phyloP scores from a whole-genome alignment of 2,797 vertebrate genomes.

The Myotis findleyi region DNA sequence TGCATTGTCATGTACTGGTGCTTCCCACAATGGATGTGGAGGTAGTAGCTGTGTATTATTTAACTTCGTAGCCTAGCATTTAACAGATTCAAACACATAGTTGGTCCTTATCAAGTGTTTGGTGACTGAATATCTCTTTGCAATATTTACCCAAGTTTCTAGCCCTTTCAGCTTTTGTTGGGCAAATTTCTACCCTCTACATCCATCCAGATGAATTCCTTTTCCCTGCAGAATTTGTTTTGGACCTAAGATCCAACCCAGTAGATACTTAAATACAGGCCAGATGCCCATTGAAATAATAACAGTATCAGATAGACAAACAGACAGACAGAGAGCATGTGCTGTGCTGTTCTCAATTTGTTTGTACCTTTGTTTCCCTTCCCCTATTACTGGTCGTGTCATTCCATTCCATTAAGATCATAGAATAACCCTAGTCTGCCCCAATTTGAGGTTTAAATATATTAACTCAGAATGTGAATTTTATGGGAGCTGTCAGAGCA shows the following conservation, averaged over 20 bases:
- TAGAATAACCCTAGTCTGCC: background rate
- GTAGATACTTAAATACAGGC: background rate
- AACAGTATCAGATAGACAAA: background rate
- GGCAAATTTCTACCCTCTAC: background rate
- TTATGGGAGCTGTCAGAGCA: background rate
- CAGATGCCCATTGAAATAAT: background rate
- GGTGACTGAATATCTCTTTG: background rate
- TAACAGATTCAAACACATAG: background rate
- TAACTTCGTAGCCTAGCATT: background rate
- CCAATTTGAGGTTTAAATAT: background rate
- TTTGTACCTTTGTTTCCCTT: background rate
- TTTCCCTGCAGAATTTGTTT: background rate
- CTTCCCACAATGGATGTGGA: background rate
- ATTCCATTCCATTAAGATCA: background rate
- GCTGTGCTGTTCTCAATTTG: background rate
- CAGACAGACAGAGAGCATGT: background rate
- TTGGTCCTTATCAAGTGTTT: background rate
- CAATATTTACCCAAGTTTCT: background rate
- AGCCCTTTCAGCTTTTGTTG: background rate
- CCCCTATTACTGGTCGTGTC: background rate
- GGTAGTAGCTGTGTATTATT: background rate
- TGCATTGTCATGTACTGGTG: background rate
- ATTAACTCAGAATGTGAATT: conserved; percentile 14
- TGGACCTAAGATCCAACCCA: background rate
- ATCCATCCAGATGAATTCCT: background rate